phyloP scores from a whole-genome alignment of 2,888 invertebrate species.

The Microctonus brassicae region DNA sequence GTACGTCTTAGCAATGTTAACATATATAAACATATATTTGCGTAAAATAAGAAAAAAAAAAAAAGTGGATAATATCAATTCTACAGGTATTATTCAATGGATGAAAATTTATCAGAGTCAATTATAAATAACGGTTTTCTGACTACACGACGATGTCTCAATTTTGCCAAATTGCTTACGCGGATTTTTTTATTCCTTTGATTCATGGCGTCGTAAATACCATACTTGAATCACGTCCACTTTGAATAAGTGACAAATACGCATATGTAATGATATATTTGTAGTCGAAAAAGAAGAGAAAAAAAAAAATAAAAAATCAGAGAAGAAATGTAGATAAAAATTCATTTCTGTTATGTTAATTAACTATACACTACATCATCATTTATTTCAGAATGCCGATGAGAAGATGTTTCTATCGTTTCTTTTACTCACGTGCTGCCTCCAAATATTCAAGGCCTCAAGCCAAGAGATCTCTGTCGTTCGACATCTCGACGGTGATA shows the following conservation, averaged over 20 bases:
- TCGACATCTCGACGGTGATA: slow-evolving; percentile 64
- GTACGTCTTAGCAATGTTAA: background rate
- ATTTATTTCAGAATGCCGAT: slow-evolving; percentile 64
- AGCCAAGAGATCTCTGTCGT: slow-evolving; percentile 61
- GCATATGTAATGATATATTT: background rate
- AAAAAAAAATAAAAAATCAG: no score
- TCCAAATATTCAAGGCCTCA: slow-evolving; percentile 52
- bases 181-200: background rate
- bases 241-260: slow-evolving; percentile 12
- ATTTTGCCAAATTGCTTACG: background rate
- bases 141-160: background rate
- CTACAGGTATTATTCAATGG: background rate
- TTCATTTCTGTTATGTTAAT: slow-evolving; percentile 15
- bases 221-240: background rate
- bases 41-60: no score
- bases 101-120: slow-evolving; percentile 3
- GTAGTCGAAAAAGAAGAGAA: background rate
- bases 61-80: no score
- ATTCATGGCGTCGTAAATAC: slow-evolving; percentile 19
- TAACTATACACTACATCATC: background rate
- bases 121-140: background rate
- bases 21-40: background rate
- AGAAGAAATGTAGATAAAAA: background rate
- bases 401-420: slow-evolving; percentile 65
- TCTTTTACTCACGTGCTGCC: slow-evolving; percentile 57